Conservation (phyloP, 2,797 vertebrate genomes). For the Antrozous pallidus region DNA sequence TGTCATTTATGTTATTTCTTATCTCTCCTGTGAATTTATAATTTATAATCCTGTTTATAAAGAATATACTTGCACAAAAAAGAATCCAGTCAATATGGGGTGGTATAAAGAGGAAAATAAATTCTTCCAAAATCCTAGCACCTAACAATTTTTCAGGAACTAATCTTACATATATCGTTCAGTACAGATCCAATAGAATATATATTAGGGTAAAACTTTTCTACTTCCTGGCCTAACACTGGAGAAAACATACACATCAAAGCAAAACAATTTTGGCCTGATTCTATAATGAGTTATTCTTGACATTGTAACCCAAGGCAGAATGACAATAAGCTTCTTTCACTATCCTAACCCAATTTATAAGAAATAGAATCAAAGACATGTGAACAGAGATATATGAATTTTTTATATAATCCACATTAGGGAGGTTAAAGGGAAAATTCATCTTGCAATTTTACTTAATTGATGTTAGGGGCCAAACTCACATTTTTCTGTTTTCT, state of each 20-base stretch:
- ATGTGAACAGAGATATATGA: not conserved
- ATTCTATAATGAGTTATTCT: not conserved
- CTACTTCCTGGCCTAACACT: not conserved
- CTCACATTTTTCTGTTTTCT: not conserved
- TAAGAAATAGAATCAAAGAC: not conserved
- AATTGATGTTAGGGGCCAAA: not conserved
- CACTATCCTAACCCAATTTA: not conserved
- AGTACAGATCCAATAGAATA: not conserved
- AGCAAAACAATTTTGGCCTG: not conserved
- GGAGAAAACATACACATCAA: not conserved
- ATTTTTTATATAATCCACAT: not conserved
- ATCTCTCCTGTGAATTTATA: not conserved
- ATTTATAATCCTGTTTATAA: not conserved
- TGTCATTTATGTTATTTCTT: not conserved
- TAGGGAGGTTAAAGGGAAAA: not conserved
- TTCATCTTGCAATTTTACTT: not conserved
- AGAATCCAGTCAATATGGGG: not conserved
- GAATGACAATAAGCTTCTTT: not conserved
- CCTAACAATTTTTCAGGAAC: not conserved
- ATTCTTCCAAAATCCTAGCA: not conserved
- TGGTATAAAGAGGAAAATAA: not conserved
- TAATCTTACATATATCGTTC: not conserved
- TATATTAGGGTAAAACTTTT: not conserved
- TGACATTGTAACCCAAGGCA: not conserved
- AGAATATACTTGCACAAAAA: not conserved